Percentiles rank a stretch among this genome's conserved stretches.
These are phyloP conservation scores for Dreissena polymorpha DNA, from an alignment of 1,140 invertebrate species.

Conservation along the genomic window DNA sequence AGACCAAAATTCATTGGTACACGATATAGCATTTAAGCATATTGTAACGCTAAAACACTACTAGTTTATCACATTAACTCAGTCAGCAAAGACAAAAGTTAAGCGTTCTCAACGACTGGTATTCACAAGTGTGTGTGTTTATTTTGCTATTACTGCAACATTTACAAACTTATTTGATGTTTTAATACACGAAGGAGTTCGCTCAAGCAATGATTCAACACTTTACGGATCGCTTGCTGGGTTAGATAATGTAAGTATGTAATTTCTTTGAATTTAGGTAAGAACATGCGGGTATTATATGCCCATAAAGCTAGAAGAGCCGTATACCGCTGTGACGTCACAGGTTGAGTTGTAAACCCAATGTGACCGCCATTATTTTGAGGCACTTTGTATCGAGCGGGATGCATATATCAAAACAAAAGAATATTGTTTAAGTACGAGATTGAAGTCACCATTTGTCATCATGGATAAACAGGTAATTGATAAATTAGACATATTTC, in stretches of 20 bases:
- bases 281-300: neutral
- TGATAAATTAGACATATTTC: neutral
- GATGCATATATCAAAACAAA: neutral
- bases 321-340: neutral
- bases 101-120: constrained; percentile 9
- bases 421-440: neutral
- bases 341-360: constrained; percentile 13
- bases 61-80: constrained; percentile 35
- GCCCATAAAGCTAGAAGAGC: neutral
- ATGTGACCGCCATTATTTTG: constrained; percentile 54
- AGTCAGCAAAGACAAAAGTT: constrained; percentile 41
- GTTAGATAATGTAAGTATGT: neutral
- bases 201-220: too few species aligned
- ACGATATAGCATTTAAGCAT: neutral
- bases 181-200: too few species aligned
- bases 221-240: neutral
- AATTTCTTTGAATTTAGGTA: constrained; percentile 5
- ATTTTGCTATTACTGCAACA: too few species aligned
- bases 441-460: neutral
- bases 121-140: too few species aligned
- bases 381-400: constrained; percentile 42
- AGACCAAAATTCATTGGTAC: too few species aligned
- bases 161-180: too few species aligned
- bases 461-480: constrained; percentile 48
- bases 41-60: constrained; percentile 7